phyloP scores from a whole-genome alignment of 1,140 invertebrate species.

The Cydia amplana region DNA sequence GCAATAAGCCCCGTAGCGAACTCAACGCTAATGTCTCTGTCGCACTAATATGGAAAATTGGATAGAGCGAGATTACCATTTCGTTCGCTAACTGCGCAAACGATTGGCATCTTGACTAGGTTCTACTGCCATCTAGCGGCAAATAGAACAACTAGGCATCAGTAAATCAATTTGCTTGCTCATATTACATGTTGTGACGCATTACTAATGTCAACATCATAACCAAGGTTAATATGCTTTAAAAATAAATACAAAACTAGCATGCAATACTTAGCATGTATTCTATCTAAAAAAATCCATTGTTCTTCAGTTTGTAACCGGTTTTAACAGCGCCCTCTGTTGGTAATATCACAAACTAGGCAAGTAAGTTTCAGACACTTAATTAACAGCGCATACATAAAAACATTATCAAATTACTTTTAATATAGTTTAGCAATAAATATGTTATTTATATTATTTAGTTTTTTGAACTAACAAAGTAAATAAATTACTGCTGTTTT shows the following conservation, averaged over 20 bases:
- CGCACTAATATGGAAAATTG: too few species aligned
- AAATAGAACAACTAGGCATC: background rate
- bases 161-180: background rate
- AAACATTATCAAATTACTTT: background rate
- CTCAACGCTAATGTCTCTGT: too few species aligned
- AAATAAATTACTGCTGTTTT: background rate
- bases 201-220: background rate
- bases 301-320: background rate
- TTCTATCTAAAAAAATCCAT: background rate
- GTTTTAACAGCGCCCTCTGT: slow-evolving; percentile 8
- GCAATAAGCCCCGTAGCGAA: too few species aligned
- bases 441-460: background rate
- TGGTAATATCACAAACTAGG: background rate
- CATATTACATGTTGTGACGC: background rate
- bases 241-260: background rate
- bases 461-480: background rate
- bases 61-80: too few species aligned
- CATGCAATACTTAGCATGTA: background rate
- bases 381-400: background rate
- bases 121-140: background rate
- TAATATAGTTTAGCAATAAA: background rate
- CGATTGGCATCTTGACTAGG: too few species aligned
- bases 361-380: background rate
- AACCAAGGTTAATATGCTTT: too few species aligned
- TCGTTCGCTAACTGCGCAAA: too few species aligned